These are phyloP conservation scores for Sitophilus oryzae DNA, from an alignment of 1,140 invertebrate genomes.

Conservation along the genomic window DNA sequence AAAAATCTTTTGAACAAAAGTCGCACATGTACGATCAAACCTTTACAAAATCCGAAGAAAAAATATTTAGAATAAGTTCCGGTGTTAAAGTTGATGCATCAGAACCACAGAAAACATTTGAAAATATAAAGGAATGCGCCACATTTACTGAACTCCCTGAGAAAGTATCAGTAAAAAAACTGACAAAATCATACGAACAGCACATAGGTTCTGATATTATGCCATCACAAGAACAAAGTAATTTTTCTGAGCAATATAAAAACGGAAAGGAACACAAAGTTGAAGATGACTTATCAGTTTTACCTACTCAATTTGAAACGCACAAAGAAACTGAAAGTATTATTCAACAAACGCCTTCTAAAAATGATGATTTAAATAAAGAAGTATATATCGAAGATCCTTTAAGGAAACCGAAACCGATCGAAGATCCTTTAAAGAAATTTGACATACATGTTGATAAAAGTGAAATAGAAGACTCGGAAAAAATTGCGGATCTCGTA, in stretches of 20 bases:
- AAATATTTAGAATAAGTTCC: not conserved
- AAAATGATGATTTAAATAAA: slow-evolving; percentile 21
- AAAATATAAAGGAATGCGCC: not conserved
- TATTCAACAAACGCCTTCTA: slow-evolving; percentile 28
- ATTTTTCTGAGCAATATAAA: not conserved
- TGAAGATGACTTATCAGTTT: slow-evolving; percentile 22
- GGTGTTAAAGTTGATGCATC: not conserved
- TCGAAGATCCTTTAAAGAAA: slow-evolving; percentile 2
- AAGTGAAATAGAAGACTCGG: slow-evolving; percentile 48
- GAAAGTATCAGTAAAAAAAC: not conserved
- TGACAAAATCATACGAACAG: not conserved
- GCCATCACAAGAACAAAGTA: not conserved
- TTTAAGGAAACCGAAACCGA: slow-evolving; percentile 3
- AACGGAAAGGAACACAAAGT: not conserved
- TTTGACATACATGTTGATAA: slow-evolving; percentile 50
- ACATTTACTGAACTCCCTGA: not conserved
- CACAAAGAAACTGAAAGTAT: slow-evolving; percentile 33
- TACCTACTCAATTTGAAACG: slow-evolving; percentile 23
- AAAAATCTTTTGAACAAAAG: not conserved
- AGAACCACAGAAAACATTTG: not conserved
- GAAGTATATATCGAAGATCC: slow-evolving; percentile 4
- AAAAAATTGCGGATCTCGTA: slow-evolving; percentile 44
- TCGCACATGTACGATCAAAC: not conserved
- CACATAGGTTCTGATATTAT: not conserved
- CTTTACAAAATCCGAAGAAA: not conserved